Base-by-base conservation (phyloP, 2,113 vertebrate species). In the Pygathrix nemaeus region DNA sequence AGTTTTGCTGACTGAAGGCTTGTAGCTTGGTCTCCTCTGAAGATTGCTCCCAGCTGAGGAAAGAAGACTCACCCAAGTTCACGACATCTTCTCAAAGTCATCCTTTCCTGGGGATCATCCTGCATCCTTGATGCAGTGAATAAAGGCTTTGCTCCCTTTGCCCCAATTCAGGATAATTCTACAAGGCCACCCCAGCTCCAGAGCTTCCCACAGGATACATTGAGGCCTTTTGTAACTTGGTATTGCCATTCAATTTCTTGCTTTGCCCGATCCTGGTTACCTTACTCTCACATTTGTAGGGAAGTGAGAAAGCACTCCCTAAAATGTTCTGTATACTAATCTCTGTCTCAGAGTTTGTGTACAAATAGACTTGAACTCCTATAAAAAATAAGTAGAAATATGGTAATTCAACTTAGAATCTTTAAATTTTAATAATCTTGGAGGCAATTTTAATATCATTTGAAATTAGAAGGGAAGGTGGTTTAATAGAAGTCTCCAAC, bases 341-440 rank as follows among this genome's bases (percentile, higher is more conserved):
- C 40, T 73, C 61, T 27, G 13, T 20, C 38, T 50, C n/a, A 88
- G 38, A 75, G 35, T 73, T 48, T 92, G 5, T 64, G 55, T 80
- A 20, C 12, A 48, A 48, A 23, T 48, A 5, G 59, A 64, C 11
- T 72, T 89, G 76, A 95, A 38, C 70, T 89, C 93, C 50, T 64
- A 11, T 4, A 92, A 43, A 61, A 92, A 92, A 79, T 50, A 80
- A 84, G 17, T 90, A 87, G 85, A 43, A 90, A 90, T 76, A 90
- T 9, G 11, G 43, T 57, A 48, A 90, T 50, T 86, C 81, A 94
- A 85, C 40, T 27, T 38, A 83, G n/a, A 55, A 12, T 59, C 1
- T 82, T 88, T 80, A 25, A 43, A 27, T 85, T 88, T 88, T 27
- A 43, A 90, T 93, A 94, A 84, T 25, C 9, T 2, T 84, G 5